These are phyloP conservation scores for Percina caprodes DNA, from an alignment of 2,113 vertebrate genomes.

Conservation along the genomic window DNA sequence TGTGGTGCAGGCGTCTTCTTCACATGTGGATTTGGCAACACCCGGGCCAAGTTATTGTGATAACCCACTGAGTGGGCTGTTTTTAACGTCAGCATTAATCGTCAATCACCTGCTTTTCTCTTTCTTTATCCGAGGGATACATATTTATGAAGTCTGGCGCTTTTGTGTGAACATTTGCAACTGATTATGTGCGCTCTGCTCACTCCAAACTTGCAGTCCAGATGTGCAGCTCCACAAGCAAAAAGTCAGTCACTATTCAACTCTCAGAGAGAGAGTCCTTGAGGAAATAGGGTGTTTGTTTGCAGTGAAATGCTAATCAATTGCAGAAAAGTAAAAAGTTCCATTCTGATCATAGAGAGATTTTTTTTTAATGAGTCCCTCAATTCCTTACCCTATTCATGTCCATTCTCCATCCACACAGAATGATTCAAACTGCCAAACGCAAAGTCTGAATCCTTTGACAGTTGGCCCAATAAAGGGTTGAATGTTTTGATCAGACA, in stretches of 20 bases:
- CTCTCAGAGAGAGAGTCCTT: neutral
- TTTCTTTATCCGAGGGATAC: slow-evolving; percentile 51
- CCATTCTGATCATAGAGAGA: slow-evolving; percentile 41
- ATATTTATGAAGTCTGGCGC: slow-evolving; percentile 78
- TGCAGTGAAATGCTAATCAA: slow-evolving; percentile 50
- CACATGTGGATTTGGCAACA: slow-evolving; percentile 53
- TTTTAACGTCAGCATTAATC: slow-evolving; percentile 73
- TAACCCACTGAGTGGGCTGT: slow-evolving; percentile 51
- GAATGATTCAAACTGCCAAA: slow-evolving; percentile 47
- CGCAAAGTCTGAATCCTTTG: slow-evolving; percentile 60
- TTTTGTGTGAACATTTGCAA: slow-evolving; percentile 73
- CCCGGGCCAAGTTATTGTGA: slow-evolving; percentile 45
- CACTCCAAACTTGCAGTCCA: slow-evolving; percentile 66
- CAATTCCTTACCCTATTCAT: slow-evolving; percentile 51
- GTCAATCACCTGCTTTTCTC: slow-evolving; percentile 61
- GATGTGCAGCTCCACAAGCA: slow-evolving; percentile 68
- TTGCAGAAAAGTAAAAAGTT: slow-evolving; percentile 38
- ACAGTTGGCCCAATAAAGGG: slow-evolving; percentile 70
- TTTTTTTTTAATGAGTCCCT: slow-evolving; percentile 64
- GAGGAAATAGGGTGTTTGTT: slow-evolving; percentile 65
- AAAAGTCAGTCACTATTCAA: slow-evolving; percentile 44
- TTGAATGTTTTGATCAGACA: slow-evolving; percentile 79
- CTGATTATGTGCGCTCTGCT: slow-evolving; percentile 70
- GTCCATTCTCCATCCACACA: slow-evolving; percentile 42
- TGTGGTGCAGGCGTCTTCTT: slow-evolving; percentile 25